phyloP scores from a whole-genome alignment of 1,140 invertebrate genomes.

The Tetramorium parvispinum region DNA sequence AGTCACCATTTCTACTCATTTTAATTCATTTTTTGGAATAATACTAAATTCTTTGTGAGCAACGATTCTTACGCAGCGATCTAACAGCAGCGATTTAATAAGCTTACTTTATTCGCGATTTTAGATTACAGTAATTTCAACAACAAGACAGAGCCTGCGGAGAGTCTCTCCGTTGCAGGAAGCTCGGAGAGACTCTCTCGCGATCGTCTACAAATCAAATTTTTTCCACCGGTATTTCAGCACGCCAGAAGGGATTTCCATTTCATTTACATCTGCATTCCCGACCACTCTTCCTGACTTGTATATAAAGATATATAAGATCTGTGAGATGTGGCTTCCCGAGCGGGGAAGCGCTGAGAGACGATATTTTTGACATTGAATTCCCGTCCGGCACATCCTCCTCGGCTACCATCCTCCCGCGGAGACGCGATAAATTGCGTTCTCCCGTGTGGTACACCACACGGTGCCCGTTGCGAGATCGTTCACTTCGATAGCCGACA shows the following conservation, averaged over 20 bases:
- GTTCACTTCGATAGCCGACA: constrained; percentile 18
- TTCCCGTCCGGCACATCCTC: not conserved
- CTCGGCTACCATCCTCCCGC: constrained; percentile 5
- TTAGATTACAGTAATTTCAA: not conserved
- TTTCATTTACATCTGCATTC: constrained; percentile 40
- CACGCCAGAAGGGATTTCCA: constrained; percentile 15
- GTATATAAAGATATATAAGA: constrained; percentile 31
- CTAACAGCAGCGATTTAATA: not conserved
- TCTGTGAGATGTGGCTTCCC: not conserved
- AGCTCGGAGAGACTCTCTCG: not conserved
- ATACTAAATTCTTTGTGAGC: not conserved
- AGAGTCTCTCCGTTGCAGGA: not conserved
- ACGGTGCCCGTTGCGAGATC: constrained; percentile 28
- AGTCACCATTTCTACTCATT: not conserved
- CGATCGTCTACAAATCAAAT: not conserved
- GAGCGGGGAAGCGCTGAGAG: not conserved
- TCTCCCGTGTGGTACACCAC: not conserved
- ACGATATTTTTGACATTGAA: constrained; percentile 31
- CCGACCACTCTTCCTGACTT: constrained; percentile 16
- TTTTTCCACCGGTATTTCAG: constrained; percentile 7
- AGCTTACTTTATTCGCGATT: not conserved
- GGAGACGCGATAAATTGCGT: constrained; percentile 42
- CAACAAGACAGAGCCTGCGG: not conserved
- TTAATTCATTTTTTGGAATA: not conserved
- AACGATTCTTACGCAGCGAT: not conserved